Evolutionary conservation across 2,113 vertebrate genomes (phyloP), one percentile per base, ranked within the genome.

Genomic region (Phasianus colchicus): DNA sequence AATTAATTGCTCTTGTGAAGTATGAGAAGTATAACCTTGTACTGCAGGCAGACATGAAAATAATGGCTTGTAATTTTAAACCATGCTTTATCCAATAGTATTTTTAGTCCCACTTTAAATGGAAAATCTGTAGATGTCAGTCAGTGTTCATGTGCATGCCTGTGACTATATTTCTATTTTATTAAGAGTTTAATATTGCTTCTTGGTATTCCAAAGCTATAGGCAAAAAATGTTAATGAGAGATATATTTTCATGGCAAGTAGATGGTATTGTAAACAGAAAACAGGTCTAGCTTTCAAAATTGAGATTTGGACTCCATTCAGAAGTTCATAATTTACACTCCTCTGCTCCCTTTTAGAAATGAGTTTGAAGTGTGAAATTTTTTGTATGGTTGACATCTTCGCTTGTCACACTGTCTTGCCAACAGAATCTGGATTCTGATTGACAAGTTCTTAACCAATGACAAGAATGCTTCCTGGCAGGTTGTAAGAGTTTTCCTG

Each of bases 51-150:
- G 34, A 40, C 11, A 57, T 32, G 10, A 71, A 94, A 81, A 82
- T 5, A 47, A 61, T 8, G 6, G 22, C 38, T 90, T 90, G 36
- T 76, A 74, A 80, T 88, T 93, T 86, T 80, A 84, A 90, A 60
- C 20, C 11, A 18, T 21, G 54, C 86, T 88, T 88, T 88, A 17
- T 64, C 29, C 25, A 67, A 78, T 67, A 65, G 8, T 36, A 38
- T 73, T 93, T 89, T 83, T 29, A 70, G 12, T 32, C 19, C 45
- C 4, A 34, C 79, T 93, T 88, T 82, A n/a, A 32, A 47, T 25
- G 14, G 21, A 57, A 82, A 76, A 8, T 66, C 16, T 87, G 42
- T 34, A 89, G 29, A 64, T 87, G 4, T 71, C 84, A 80, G 32
- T 34, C 25, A 82, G 21, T 38, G 21, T 61, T 92, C 3, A 1